Conservation (phyloP, 2,797 vertebrate species). For the Novumbra hubbsi region DNA sequence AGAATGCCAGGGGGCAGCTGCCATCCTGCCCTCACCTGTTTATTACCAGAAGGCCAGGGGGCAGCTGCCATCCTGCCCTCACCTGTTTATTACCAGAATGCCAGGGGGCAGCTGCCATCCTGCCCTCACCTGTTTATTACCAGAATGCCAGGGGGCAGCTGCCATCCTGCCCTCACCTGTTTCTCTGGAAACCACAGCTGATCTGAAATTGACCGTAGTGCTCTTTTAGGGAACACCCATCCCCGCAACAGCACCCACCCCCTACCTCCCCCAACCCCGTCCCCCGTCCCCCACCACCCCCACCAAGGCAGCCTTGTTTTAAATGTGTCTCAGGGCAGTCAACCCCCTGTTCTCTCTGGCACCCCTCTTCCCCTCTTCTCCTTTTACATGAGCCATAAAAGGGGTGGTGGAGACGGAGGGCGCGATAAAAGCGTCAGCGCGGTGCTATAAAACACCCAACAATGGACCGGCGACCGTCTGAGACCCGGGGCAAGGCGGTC, state of each 20-base stretch:
- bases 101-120: slow-evolving; percentile 62
- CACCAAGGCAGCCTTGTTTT: slow-evolving; percentile 27
- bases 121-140: slow-evolving; percentile 70
- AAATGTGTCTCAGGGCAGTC: slow-evolving; percentile 42
- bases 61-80: slow-evolving; percentile 58
- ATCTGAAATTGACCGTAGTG: slow-evolving; percentile 53
- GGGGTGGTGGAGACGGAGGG: slow-evolving; percentile 31
- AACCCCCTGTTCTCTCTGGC: neutral
- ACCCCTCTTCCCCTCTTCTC: slow-evolving; percentile 23
- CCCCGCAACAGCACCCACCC: neutral
- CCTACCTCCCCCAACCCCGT: neutral
- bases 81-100: slow-evolving; percentile 70
- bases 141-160: slow-evolving; percentile 64
- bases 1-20: no score
- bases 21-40: slow-evolving; percentile 51
- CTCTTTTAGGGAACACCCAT: neutral
- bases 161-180: slow-evolving; percentile 53
- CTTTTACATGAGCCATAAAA: slow-evolving; percentile 68
- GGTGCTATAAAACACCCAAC: slow-evolving; percentile 51
- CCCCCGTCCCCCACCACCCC: neutral
- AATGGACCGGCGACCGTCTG: neutral
- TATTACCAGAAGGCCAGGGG: no score
- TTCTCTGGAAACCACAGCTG: slow-evolving; percentile 38
- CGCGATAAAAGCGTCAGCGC: slow-evolving; percentile 60
- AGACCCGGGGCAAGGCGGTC: slow-evolving; percentile 35